phyloP scores from a whole-genome alignment of 2,888 invertebrate genomes.

The Spisula subtruncata region DNA sequence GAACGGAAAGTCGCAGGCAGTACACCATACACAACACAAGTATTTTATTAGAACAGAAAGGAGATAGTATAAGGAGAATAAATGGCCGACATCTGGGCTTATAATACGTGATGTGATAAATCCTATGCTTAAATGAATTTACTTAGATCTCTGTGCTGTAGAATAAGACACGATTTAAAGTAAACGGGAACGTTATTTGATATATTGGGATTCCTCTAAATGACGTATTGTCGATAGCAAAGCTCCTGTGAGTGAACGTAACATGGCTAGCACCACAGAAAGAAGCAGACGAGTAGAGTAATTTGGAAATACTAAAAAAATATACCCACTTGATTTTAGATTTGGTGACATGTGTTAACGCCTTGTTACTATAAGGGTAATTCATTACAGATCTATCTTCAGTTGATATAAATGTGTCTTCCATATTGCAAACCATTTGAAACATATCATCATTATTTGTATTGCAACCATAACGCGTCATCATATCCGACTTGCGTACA shows the following conservation, averaged over 20 bases:
- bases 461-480: too few species aligned
- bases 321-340: too few species aligned
- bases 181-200: background rate
- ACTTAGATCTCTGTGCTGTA: background rate
- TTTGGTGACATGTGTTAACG: too few species aligned
- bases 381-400: too few species aligned
- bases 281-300: background rate
- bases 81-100: background rate
- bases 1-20: too few species aligned
- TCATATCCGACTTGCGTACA: too few species aligned
- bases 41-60: too few species aligned
- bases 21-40: too few species aligned
- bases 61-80: background rate
- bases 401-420: too few species aligned
- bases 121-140: background rate
- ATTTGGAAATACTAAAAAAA: background rate
- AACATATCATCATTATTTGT: too few species aligned
- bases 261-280: background rate
- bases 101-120: slow-evolving; percentile 1
- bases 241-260: background rate
- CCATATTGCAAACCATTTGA: too few species aligned
- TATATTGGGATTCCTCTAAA: background rate
- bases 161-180: background rate
- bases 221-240: background rate
- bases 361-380: too few species aligned